Evolutionary conservation across 2,888 invertebrate species (phyloP).

Genomic region (Lasius fuliginosus): DNA sequence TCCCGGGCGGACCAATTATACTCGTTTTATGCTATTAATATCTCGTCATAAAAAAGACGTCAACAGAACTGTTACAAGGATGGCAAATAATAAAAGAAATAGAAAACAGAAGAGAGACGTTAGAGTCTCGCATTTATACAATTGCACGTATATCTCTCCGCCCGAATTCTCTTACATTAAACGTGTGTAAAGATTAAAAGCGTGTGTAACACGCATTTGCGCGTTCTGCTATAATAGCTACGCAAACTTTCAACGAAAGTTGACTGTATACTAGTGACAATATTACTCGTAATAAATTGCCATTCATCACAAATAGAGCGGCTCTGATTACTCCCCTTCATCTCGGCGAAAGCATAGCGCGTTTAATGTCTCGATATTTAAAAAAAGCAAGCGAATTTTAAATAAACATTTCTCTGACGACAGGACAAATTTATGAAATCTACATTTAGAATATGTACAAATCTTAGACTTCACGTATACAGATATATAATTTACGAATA

Average conservation of each 20-base stretch:
- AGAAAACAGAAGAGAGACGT: background rate
- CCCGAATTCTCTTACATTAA: conserved; percentile 33
- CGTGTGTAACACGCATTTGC: background rate
- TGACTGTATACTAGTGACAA: background rate
- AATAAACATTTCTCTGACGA: conserved; percentile 39
- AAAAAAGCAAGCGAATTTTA: conserved; percentile 48
- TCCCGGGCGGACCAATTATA: conserved; percentile 22
- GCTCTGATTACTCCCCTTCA: conserved; percentile 45
- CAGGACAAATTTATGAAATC: conserved; percentile 45
- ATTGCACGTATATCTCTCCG: conserved; percentile 41
- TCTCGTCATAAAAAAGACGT: background rate
- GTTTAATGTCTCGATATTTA: conserved; percentile 14
- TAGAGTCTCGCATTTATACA: background rate
- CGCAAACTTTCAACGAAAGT: background rate
- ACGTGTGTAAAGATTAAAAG: conserved; percentile 19
- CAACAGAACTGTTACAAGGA: background rate
- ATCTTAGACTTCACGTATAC: conserved; percentile 66
- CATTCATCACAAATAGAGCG: conserved; percentile 67
- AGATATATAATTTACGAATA: conserved; percentile 20
- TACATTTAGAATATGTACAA: conserved; percentile 71
- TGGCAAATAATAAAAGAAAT: background rate
- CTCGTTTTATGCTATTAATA: conserved; percentile 4
- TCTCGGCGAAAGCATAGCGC: conserved; percentile 25
- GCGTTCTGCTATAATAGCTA: conserved; percentile 1
- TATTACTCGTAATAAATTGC: conserved; percentile 41